Evolutionary conservation across 2,797 vertebrate genomes (phyloP).

Genomic region (Echiichthys vipera): DNA sequence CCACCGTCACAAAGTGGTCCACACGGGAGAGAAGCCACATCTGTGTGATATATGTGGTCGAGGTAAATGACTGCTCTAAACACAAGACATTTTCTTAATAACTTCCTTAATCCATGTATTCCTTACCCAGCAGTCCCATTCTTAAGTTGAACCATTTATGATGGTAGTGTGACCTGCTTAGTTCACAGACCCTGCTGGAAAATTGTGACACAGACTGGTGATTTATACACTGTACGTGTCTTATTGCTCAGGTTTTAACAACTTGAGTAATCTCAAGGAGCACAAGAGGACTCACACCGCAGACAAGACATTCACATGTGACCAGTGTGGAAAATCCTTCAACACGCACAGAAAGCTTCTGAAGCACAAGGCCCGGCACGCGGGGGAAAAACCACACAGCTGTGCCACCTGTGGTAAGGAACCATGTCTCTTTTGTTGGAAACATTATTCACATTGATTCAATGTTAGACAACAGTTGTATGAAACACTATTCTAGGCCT

Average conservation of each 20-base stretch:
- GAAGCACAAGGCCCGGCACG: conserved; percentile 93
- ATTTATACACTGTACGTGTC: background rate
- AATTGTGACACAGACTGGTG: background rate
- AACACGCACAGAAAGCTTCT: conserved; percentile 96
- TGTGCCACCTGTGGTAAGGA: conserved; percentile 93
- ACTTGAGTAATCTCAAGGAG: conserved; percentile 97
- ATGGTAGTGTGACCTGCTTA: background rate
- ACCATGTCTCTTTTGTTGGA: background rate
- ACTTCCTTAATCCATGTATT: background rate
- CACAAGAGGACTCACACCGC: conserved; percentile 95
- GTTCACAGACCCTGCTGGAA: background rate
- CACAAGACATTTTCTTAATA: background rate
- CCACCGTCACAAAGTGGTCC: conserved; percentile 96
- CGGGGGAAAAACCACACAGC: conserved; percentile 92
- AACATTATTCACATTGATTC: background rate
- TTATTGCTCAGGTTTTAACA: conserved; percentile 90
- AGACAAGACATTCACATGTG: conserved; percentile 95
- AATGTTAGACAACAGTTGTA: background rate
- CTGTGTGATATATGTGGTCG: conserved; percentile 97
- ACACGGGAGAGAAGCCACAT: conserved; percentile 96
- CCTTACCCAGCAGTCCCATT: background rate
- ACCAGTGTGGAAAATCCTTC: conserved; percentile 97
- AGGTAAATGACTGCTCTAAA: conserved; percentile 80
- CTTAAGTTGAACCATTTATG: background rate
- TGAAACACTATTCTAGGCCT: background rate